These are phyloP conservation scores for Ceratoteleas bidentatus DNA, from an alignment of 1,140 invertebrate species.

Conservation along the genomic window DNA sequence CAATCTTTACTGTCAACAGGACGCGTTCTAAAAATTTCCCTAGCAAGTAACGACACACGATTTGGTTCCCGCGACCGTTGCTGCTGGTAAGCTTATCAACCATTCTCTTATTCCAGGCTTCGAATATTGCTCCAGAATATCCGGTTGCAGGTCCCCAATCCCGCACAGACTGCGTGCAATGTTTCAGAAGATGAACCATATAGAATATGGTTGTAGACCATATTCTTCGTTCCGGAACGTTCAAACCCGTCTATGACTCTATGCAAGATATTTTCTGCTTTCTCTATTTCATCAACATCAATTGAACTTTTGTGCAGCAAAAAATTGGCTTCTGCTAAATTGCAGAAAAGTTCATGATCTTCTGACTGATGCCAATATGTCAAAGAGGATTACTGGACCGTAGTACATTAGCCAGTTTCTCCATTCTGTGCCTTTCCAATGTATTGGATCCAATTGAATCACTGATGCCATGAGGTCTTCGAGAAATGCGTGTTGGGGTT, in stretches of 20 bases:
- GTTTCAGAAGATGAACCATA: slow-evolving; percentile 5
- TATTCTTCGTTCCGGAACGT: background rate
- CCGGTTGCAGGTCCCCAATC: slow-evolving; percentile 9
- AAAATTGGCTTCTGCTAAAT: background rate
- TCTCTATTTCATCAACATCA: background rate
- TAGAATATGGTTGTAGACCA: slow-evolving; percentile 9
- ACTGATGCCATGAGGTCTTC: background rate
- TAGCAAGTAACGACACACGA: too few relatives aligned
- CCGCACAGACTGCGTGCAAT: background rate
- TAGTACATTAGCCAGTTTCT: slow-evolving; percentile 3
- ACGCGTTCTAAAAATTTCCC: too few relatives aligned
- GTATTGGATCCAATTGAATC: background rate
- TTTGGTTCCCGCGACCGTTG: background rate
- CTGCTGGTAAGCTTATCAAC: slow-evolving; percentile 2
- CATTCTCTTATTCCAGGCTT: slow-evolving; percentile 10
- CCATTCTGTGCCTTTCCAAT: slow-evolving; percentile 7
- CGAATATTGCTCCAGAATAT: slow-evolving; percentile 5
- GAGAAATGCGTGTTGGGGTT: background rate
- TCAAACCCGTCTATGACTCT: background rate
- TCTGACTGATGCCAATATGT: background rate
- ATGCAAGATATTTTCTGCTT: background rate
- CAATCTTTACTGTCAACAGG: background rate
- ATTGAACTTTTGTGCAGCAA: slow-evolving; percentile 1
- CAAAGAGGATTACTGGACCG: background rate
- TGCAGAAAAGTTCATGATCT: background rate